phyloP scores from a whole-genome alignment of 2,113 vertebrate species.

The Morone saxatilis region DNA sequence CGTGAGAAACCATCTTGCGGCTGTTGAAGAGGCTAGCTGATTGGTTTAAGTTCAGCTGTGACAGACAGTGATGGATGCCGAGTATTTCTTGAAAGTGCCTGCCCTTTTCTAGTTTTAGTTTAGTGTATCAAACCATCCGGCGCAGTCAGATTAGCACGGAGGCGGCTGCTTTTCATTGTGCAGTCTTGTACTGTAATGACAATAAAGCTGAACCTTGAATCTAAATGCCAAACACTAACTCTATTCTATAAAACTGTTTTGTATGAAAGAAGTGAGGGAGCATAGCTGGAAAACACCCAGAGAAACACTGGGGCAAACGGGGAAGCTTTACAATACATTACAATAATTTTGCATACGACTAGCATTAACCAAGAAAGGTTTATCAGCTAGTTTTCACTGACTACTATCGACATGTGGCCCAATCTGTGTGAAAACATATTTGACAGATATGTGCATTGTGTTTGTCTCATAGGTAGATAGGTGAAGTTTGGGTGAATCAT shows the following conservation, averaged over 20 bases:
- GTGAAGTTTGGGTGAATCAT: neutral
- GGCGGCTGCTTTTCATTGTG: no score
- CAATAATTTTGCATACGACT: neutral
- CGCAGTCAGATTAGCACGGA: no score
- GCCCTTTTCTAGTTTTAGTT: no score
- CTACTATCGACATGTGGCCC: neutral
- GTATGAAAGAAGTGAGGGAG: neutral
- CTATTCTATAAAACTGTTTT: neutral
- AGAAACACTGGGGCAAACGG: neutral
- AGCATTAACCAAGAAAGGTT: neutral
- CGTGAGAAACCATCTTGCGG: no score
- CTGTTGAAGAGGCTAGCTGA: no score
- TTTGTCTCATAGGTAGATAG: neutral
- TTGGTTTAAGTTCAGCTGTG: no score
- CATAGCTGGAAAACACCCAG: neutral
- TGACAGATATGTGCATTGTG: neutral
- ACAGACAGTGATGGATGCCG: no score
- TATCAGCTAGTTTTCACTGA: neutral
- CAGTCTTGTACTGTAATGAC: no score
- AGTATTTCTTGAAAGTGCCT: no score
- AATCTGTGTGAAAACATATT: neutral
- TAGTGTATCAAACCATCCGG: no score
- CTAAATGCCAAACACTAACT: no score
- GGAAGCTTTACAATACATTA: conserved; percentile 4
- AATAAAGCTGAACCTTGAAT: no score